Evolutionary conservation across 2,888 invertebrate species (phyloP), one percentile per base, ranked within the genome.

Genomic region (Prosapia bicincta): DNA sequence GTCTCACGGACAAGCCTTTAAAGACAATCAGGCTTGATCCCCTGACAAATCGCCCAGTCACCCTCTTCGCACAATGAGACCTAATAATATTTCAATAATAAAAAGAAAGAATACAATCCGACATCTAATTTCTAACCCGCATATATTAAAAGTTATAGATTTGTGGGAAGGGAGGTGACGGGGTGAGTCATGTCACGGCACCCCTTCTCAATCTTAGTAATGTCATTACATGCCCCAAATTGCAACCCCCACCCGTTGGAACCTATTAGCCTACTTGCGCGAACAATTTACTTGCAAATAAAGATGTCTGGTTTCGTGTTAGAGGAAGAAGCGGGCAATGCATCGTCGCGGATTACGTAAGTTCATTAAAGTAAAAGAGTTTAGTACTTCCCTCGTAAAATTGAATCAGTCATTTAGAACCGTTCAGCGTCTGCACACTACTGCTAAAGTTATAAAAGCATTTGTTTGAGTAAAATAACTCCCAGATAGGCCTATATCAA

Each of bases 81-180:
- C 20, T 54, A 54, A 54, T 54, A 54, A 54, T 54, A 54, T 54
- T 54, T 54, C 54, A 54, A 54, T 54, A 54, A 54, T 54, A 54
- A 54, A 54, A 54, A 54, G n/a, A 54, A 54, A 38, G 38, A 54
- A 54, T 54, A 54, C 54, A 54, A 54, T 54, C 54, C 13, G 54
- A 54, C 13, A 13, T 54, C 54, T 54, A 54, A 54, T 54, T 54
- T 20, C 54, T 20, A 20, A 20, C 54, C 54, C 54, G 54, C 54
- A 54, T 54, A 54, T 54, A 54, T 54, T 54, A 54, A 54, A 54
- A 54, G 54, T 54, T 54, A 54, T 54, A 54, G 54, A 54, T 54
- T 54, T 54, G 54, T 54, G 20, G 54, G 54, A 54, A 54, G 54
- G 38, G 38, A 13, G 3, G 38, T 30, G 30, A 6, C 5, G 38